Conservation (phyloP, 1,140 invertebrate genomes). For the Procambarus virginalis region DNA sequence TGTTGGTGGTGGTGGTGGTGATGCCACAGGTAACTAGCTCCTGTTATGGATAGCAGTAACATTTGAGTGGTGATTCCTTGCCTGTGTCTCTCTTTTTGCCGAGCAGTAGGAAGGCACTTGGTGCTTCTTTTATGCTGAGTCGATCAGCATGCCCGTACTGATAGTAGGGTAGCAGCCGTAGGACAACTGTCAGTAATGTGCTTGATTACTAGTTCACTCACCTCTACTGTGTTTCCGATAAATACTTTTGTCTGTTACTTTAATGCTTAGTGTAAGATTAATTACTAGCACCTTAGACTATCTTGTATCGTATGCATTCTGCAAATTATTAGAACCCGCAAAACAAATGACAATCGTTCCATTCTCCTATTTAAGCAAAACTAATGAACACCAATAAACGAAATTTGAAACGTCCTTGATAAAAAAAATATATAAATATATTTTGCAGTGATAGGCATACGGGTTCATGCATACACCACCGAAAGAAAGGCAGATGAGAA, state of each 20-base stretch:
- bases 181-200: constrained; percentile 6
- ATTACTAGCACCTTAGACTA: neutral
- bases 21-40: constrained; percentile 30
- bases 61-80: neutral
- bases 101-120: constrained; percentile 2
- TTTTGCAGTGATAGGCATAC: constrained; percentile 59
- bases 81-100: constrained; percentile 1
- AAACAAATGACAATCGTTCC: constrained; percentile 15
- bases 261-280: neutral
- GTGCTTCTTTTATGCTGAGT: constrained; percentile 11
- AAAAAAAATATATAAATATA: constrained; percentile 21
- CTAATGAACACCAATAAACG: neutral
- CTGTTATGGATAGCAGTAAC: constrained; percentile 24
- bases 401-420: neutral
- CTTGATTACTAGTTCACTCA: neutral
- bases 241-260: neutral
- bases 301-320: neutral
- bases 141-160: constrained; percentile 6
- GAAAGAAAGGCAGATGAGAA: constrained; percentile 57
- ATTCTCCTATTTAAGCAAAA: neutral
- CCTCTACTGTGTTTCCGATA: neutral
- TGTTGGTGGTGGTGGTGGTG: neutral
- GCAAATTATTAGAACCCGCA: constrained; percentile 1
- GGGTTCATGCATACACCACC: constrained; percentile 59
- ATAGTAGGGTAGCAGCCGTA: constrained; percentile 7